Conservation (phyloP, 2,113 vertebrate genomes). For the Clupea harengus region DNA sequence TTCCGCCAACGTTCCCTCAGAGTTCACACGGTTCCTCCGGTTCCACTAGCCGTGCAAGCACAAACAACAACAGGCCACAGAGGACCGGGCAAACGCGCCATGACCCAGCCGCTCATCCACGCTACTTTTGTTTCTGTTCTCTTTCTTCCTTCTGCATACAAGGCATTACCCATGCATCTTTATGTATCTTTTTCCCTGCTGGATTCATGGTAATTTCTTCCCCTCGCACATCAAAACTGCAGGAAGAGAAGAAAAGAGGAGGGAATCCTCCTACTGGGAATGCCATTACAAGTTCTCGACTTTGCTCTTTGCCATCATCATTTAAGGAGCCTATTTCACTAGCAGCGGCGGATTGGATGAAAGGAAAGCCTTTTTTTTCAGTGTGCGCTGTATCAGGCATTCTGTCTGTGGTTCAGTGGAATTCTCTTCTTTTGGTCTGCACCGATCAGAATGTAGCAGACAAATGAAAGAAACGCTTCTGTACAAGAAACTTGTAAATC, state of each 20-base stretch:
- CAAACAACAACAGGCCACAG: conserved; percentile 22
- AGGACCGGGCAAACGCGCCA: neutral
- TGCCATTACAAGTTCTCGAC: conserved; percentile 41
- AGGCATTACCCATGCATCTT: conserved; percentile 50
- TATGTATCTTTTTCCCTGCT: conserved; percentile 40
- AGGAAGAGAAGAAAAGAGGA: conserved; percentile 43
- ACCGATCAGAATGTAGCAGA: neutral
- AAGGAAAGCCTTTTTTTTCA: neutral
- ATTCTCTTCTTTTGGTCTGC: neutral
- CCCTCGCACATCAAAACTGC: conserved; percentile 44
- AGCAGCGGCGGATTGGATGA: neutral
- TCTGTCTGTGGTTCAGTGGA: conserved; percentile 12
- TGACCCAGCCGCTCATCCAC: conserved; percentile 34
- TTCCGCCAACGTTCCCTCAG: neutral
- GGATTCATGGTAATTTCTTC: conserved; percentile 54
- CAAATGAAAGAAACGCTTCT: neutral
- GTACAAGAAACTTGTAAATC: neutral
- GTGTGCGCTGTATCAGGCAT: neutral
- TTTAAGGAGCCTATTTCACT: conserved; percentile 33
- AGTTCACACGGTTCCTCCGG: neutral
- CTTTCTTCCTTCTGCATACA: conserved; percentile 50
- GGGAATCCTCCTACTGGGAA: conserved; percentile 39
- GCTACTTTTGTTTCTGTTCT: conserved; percentile 5
- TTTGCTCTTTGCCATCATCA: conserved; percentile 44
- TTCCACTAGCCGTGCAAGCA: neutral